phyloP scores from a whole-genome alignment of 2,888 invertebrate genomes.

The Erebia ligea region DNA sequence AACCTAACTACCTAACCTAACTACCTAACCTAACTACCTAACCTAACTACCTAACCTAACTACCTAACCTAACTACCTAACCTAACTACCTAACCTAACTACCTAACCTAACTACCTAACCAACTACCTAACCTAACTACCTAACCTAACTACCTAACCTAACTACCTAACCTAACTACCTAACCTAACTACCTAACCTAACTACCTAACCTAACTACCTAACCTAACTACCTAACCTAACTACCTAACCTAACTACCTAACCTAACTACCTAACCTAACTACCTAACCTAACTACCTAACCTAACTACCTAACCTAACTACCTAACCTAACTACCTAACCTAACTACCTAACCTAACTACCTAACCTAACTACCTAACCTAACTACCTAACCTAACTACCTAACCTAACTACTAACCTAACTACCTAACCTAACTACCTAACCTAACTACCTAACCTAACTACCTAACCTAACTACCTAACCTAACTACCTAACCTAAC shows the following conservation, averaged over 20 bases:
- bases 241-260: not conserved
- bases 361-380: slow-evolving; percentile 2
- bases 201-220: too few species aligned
- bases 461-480: not conserved
- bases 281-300: not conserved
- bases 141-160: too few species aligned
- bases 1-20: too few species aligned
- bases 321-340: slow-evolving; percentile 6
- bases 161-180: too few species aligned
- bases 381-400: not conserved
- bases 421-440: not conserved
- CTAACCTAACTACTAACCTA: slow-evolving; percentile 1
- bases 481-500: not conserved
- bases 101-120: too few species aligned
- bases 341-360: slow-evolving; percentile 5
- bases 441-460: not conserved
- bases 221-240: too few species aligned
- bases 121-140: too few species aligned
- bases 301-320: not conserved
- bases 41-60: too few species aligned
- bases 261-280: not conserved
- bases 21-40: too few species aligned
- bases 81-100: too few species aligned
- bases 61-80: too few species aligned
- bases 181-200: too few species aligned